Conservation (phyloP, 2,888 invertebrate genomes). For the Acleris holmiana region DNA sequence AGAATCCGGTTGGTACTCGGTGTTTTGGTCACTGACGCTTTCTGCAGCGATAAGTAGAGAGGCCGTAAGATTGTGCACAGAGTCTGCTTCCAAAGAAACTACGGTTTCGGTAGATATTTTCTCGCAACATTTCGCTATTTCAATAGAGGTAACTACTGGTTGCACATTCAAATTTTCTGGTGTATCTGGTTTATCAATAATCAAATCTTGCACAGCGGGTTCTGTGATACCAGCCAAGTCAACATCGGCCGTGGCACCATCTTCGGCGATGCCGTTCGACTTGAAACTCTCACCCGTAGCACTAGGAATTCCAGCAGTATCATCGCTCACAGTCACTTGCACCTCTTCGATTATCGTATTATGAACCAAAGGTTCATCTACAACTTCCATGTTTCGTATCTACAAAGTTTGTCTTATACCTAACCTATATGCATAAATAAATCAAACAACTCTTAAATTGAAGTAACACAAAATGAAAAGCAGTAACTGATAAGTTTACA, state of each 20-base stretch:
- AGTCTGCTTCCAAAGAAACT: conserved; percentile 5
- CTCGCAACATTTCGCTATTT: conserved; percentile 2
- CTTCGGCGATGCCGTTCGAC: conserved; percentile 69
- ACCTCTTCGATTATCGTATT: conserved; percentile 50
- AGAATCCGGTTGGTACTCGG: conserved; percentile 18
- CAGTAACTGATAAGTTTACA: conserved; percentile 24
- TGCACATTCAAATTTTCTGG: conserved; percentile 2
- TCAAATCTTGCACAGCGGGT: conserved; percentile 11
- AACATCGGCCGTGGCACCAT: conserved; percentile 18
- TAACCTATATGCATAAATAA: conserved; percentile 53
- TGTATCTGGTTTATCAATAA: conserved; percentile 16
- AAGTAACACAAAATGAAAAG: conserved; percentile 23
- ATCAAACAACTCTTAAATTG: conserved; percentile 45
- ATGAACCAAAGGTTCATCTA: conserved; percentile 53
- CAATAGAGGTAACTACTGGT: not conserved
- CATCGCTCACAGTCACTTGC: conserved; percentile 53
- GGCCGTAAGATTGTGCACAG: conserved; percentile 6
- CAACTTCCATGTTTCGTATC: conserved; percentile 54
- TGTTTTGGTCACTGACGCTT: not conserved
- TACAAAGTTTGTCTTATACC: conserved; percentile 33
- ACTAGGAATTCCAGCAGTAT: conserved; percentile 47
- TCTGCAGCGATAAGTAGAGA: conserved; percentile 4
- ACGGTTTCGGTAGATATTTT: conserved; percentile 12
- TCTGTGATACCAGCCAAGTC: conserved; percentile 12
- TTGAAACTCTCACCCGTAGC: conserved; percentile 63